Percentiles rank a stretch among this genome's conserved stretches.
Conservation (phyloP, 1,140 invertebrate genomes). For the Onthophagus taurus region DNA sequence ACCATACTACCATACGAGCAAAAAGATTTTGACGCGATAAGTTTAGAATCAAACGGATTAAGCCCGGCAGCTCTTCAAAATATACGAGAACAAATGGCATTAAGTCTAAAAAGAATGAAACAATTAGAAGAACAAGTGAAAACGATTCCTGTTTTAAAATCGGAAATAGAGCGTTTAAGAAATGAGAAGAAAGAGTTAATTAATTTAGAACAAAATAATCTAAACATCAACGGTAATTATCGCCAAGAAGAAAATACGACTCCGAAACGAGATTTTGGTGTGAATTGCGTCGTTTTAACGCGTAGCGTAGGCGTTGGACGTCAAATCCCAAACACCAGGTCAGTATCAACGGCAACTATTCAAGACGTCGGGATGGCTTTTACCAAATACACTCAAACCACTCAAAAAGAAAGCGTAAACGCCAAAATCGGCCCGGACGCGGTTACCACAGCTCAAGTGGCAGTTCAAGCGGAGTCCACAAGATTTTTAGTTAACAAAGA, state of each 20-base stretch:
- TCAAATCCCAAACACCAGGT: conserved; percentile 37
- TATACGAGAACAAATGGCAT: conserved; percentile 66
- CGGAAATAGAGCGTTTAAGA: conserved; percentile 61
- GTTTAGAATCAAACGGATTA: conserved; percentile 29
- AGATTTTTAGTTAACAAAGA: conserved; percentile 14
- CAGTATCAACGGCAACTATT: conserved; percentile 30
- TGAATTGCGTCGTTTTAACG: conserved; percentile 55
- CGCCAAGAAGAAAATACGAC: conserved; percentile 5
- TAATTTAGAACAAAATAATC: no score
- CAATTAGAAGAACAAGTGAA: conserved; percentile 80
- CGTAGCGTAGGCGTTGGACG: conserved; percentile 54
- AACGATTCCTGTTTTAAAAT: conserved; percentile 67
- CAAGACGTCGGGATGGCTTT: conserved; percentile 22
- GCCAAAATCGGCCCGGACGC: conserved; percentile 14
- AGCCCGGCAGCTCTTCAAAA: conserved; percentile 39
- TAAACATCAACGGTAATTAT: not conserved
- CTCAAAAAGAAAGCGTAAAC: conserved; percentile 18
- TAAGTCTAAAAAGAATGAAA: conserved; percentile 64
- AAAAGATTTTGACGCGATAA: conserved; percentile 29
- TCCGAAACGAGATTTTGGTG: conserved; percentile 50
- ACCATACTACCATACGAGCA: conserved; percentile 25
- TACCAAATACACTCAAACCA: conserved; percentile 31
- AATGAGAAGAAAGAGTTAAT: conserved; percentile 35
- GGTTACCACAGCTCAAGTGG: conserved; percentile 26
- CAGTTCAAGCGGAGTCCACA: no score